Percentiles rank a stretch among this genome's conserved stretches.
These are phyloP conservation scores for Myrmecobius fasciatus DNA, from an alignment of 2,113 vertebrate genomes.

Conservation along the genomic window DNA sequence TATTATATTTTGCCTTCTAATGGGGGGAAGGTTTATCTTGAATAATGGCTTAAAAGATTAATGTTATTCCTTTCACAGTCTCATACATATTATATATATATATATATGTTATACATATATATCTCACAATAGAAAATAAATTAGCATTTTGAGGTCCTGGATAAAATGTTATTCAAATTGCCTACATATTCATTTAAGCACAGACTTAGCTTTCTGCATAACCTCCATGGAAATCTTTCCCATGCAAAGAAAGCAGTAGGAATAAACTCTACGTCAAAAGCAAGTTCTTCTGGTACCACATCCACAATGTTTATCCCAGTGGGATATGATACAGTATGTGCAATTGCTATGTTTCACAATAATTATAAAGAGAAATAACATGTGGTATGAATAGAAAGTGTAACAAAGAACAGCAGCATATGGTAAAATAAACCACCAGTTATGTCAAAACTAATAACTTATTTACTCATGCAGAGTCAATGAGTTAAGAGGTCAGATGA, in stretches of 20 bases:
- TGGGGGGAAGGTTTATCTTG: conserved; percentile 67
- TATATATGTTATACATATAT: not conserved
- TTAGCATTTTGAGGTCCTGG: conserved; percentile 53
- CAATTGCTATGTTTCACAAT: conserved; percentile 73
- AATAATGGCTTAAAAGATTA: conserved; percentile 71
- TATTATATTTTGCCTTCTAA: conserved; percentile 53
- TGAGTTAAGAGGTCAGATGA: conserved; percentile 79
- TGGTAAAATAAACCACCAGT: conserved; percentile 80
- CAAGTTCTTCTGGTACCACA: conserved; percentile 70
- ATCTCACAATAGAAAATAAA: conserved; percentile 70
- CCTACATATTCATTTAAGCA: conserved; percentile 59
- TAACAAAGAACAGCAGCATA: conserved; percentile 79
- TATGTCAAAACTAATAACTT: conserved; percentile 83
- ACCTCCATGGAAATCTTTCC: conserved; percentile 59
- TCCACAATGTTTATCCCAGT: conserved; percentile 74
- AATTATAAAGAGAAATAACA: conserved; percentile 83
- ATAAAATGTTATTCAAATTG: conserved; percentile 68
- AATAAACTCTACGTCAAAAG: conserved; percentile 78
- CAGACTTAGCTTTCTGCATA: conserved; percentile 59
- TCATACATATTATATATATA: conserved; percentile 22
- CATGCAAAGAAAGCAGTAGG: conserved; percentile 73
- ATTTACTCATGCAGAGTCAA: conserved; percentile 75
- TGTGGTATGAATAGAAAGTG: conserved; percentile 76
- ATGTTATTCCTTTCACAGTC: conserved; percentile 69
- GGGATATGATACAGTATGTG: conserved; percentile 71